Evolutionary conservation across 2,113 vertebrate genomes (phyloP).

Genomic region (Cebidichthys violaceus): DNA sequence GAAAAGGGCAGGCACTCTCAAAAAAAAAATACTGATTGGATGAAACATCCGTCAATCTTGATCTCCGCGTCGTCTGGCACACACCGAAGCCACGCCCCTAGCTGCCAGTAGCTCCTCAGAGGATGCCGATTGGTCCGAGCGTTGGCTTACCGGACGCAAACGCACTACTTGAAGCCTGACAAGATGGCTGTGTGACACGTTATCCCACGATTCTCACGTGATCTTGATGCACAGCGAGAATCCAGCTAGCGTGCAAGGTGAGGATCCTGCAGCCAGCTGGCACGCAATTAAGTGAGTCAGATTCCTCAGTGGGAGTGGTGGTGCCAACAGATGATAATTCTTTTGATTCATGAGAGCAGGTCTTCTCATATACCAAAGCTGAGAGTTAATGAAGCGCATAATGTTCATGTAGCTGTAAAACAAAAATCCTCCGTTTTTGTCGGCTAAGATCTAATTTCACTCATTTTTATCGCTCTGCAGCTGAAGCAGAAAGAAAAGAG

Average conservation of each 20-base stretch:
- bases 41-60: too few relatives aligned
- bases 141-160: neutral
- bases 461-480: neutral
- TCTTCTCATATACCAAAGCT: slow-evolving; percentile 1
- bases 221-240: too few relatives aligned
- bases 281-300: slow-evolving; percentile 27
- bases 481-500: neutral
- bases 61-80: too few relatives aligned
- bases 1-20: too few relatives aligned
- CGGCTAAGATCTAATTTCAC: slow-evolving; percentile 13
- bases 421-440: neutral
- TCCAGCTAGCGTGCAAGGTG: too few relatives aligned
- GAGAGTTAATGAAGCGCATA: slow-evolving; percentile 35
- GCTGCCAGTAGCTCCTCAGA: too few relatives aligned
- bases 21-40: too few relatives aligned
- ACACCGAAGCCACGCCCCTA: too few relatives aligned
- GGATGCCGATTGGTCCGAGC: too few relatives aligned
- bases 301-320: slow-evolving; percentile 8
- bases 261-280: slow-evolving; percentile 41
- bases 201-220: too few relatives aligned
- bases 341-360: slow-evolving; percentile 28
- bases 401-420: slow-evolving; percentile 13
- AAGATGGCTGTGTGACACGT: too few relatives aligned
- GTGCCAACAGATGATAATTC: slow-evolving; percentile 16
- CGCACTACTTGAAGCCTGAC: too few relatives aligned